A percentile compares a stretch with the other conserved stretches of the same genome.
phyloP scores from a whole-genome alignment of 1,140 invertebrate species.

The Drosophila prosaltans region DNA sequence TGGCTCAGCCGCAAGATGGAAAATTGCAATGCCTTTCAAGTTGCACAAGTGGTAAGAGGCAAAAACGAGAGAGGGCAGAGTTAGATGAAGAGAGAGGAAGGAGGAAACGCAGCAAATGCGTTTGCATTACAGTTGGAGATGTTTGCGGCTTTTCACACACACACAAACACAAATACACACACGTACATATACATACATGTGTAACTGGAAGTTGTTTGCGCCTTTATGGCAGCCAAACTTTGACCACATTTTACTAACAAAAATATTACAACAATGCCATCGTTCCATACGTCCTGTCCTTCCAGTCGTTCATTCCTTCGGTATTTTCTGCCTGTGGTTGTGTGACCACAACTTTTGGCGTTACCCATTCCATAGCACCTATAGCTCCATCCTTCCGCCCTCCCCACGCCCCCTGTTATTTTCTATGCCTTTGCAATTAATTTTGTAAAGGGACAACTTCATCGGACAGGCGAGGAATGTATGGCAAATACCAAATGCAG shows the following conservation, averaged over 20 bases:
- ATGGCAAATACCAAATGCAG: constrained; percentile 61
- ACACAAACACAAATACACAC: constrained; percentile 27
- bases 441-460: constrained; percentile 76
- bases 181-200: constrained; percentile 20
- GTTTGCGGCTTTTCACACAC: constrained; percentile 59
- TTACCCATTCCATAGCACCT: not conserved
- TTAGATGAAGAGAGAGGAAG: not conserved
- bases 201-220: constrained; percentile 61
- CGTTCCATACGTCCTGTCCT: not conserved
- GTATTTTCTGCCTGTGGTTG: constrained; percentile 34
- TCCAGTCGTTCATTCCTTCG: constrained; percentile 28
- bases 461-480: constrained; percentile 74
- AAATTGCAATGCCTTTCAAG: constrained; percentile 58
- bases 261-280: constrained; percentile 76
- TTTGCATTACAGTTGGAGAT: constrained; percentile 77
- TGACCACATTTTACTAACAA: constrained; percentile 79
- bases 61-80: not conserved
- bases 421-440: constrained; percentile 66
- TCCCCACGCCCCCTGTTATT: not conserved
- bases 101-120: constrained; percentile 63
- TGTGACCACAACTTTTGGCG: constrained; percentile 43
- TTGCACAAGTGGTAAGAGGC: constrained; percentile 9
- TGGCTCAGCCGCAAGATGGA: constrained; percentile 45
- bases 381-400: not conserved
- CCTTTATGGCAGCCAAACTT: constrained; percentile 79